Conservation (phyloP, 2,113 vertebrate genomes). For the Peromyscus californicus region DNA sequence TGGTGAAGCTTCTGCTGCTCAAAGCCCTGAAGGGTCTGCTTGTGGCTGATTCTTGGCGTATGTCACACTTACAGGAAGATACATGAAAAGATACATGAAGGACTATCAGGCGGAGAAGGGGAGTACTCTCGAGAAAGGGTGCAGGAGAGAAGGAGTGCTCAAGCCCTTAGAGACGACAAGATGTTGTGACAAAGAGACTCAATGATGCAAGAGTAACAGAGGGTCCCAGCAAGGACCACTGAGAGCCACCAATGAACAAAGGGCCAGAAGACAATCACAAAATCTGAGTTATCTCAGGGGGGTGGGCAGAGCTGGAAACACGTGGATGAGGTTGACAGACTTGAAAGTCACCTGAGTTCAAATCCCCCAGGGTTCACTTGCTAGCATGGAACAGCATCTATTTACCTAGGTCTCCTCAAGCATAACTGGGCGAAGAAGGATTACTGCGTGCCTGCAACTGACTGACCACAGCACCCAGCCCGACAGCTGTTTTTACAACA, state of each 20-base stretch:
- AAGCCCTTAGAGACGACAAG: background rate
- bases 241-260: background rate
- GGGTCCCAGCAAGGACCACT: too few species aligned
- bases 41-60: background rate
- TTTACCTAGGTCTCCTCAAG: background rate
- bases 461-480: background rate
- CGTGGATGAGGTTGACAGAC: background rate
- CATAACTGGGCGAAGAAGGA: background rate
- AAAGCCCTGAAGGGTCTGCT: too few species aligned
- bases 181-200: background rate
- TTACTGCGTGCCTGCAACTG: rapidly evolving
- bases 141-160: background rate
- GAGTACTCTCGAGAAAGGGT: background rate
- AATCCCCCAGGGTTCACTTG: background rate
- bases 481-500: background rate
- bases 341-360: background rate
- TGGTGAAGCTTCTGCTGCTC: background rate
- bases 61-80: background rate
- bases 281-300: background rate
- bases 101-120: background rate
- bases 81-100: background rate
- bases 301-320: background rate
- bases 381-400: background rate
- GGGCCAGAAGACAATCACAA: background rate
- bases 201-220: background rate